Percentiles rank a stretch among this genome's conserved stretches.
Evolutionary conservation across 92 coral and sea anemone genomes (phyloP).

Genomic region (Zoanthus gigantus): DNA sequence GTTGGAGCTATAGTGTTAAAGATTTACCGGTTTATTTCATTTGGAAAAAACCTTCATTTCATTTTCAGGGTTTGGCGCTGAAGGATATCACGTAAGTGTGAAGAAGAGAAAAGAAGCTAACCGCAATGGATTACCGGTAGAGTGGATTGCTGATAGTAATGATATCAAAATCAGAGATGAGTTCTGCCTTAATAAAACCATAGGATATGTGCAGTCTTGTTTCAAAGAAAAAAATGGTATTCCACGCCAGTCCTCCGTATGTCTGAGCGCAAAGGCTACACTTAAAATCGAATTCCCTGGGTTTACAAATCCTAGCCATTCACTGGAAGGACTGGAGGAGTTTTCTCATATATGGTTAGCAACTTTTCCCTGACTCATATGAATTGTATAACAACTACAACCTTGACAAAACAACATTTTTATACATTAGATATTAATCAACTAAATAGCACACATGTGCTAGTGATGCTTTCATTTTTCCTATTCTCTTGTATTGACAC

Average conservation of each 20-base stretch:
- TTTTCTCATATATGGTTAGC: constrained; percentile 79
- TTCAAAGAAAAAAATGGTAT: constrained; percentile 79
- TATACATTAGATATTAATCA: too few relatives aligned
- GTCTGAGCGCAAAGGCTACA: constrained; percentile 66
- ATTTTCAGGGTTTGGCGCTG: constrained; percentile 11
- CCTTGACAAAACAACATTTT: too few relatives aligned
- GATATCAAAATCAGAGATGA: constrained; percentile 4
- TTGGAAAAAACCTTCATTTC: not conserved
- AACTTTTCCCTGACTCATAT: not conserved
- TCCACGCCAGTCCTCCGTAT: constrained; percentile 73
- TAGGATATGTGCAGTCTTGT: constrained; percentile 69
- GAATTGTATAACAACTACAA: too few relatives aligned
- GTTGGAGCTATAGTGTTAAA: too few relatives aligned
- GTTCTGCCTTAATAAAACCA: constrained; percentile 24
- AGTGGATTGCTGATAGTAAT: not conserved
- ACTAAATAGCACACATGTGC: too few relatives aligned
- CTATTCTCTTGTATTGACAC: too few relatives aligned
- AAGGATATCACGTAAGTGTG: not conserved
- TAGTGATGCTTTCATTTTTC: too few relatives aligned
- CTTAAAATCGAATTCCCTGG: constrained; percentile 51
- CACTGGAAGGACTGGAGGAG: constrained; percentile 65
- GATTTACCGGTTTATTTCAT: not conserved
- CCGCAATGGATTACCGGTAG: not conserved
- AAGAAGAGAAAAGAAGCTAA: constrained; percentile 32
- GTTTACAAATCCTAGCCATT: constrained; percentile 71